These are phyloP conservation scores for Forbesichthys agassizii DNA, from an alignment of 2,113 vertebrate genomes.

Conservation along the genomic window DNA sequence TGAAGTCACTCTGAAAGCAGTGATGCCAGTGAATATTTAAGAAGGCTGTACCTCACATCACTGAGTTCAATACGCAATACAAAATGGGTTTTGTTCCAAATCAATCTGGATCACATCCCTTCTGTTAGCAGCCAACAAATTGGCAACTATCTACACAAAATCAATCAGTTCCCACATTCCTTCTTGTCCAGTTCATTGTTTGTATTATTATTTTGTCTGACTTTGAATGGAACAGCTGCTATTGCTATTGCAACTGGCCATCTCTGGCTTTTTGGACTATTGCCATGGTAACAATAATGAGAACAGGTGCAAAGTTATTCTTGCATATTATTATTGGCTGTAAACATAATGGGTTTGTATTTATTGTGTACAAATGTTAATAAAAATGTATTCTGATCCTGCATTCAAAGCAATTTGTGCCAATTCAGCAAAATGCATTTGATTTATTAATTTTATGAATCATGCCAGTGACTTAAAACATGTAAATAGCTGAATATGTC, in stretches of 20 bases:
- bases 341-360: conserved; percentile 98
- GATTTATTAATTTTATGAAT: too few relatives aligned
- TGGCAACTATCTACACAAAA: neutral
- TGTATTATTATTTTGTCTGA: conserved; percentile 79
- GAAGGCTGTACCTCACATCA: too few relatives aligned
- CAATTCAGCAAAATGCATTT: too few relatives aligned
- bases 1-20: too few relatives aligned
- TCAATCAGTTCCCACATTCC: conserved; percentile 25
- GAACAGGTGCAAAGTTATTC: conserved; percentile 83
- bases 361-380: conserved; percentile 99
- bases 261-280: conserved; percentile 62
- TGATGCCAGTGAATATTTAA: too few relatives aligned
- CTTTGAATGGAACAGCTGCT: conserved; percentile 86
- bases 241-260: conserved; percentile 63
- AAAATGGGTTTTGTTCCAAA: too few relatives aligned
- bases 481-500: too few relatives aligned
- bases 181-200: conserved; percentile 71
- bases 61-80: too few relatives aligned
- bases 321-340: conserved; percentile 90
- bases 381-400: conserved; percentile 78
- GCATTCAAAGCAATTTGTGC: too few relatives aligned
- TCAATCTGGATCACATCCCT: conserved; percentile 55
- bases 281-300: conserved; percentile 82
- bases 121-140: conserved; percentile 6
- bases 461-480: too few relatives aligned